Evolutionary conservation across 2,113 vertebrate species (phyloP).

Genomic region (Dipodomys spectabilis): DNA sequence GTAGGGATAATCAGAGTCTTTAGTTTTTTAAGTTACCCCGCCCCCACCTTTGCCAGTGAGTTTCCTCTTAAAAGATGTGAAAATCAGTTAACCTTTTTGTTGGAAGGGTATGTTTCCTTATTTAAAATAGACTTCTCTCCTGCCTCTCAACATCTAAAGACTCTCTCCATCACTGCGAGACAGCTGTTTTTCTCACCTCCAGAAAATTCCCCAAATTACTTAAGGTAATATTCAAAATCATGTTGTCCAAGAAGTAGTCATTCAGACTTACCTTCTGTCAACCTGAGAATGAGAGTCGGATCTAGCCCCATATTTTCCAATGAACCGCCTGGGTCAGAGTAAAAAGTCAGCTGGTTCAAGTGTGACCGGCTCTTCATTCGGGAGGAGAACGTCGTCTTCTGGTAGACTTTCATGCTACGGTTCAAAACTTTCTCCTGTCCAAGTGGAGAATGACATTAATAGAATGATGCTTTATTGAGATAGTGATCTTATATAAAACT

Average conservation of each 20-base stretch:
- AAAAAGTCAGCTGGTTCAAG: conserved; percentile 34
- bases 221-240: neutral
- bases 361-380: conserved; percentile 78
- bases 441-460: neutral
- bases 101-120: neutral
- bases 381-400: conserved; percentile 70
- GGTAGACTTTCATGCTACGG: conserved; percentile 56
- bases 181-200: neutral
- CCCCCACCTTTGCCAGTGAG: neutral
- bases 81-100: neutral
- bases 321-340: neutral
- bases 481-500: neutral
- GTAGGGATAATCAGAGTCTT: neutral
- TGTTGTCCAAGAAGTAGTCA: neutral
- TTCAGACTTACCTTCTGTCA: conserved; percentile 70
- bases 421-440: conserved; percentile 64
- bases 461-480: neutral
- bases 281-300: conserved; percentile 62
- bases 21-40: neutral
- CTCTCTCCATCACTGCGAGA: neutral
- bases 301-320: conserved; percentile 60
- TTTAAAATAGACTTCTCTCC: neutral
- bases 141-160: neutral
- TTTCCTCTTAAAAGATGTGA: neutral
- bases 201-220: neutral